phyloP scores from a whole-genome alignment of 2,888 invertebrate genomes.

The Phalangium opilio region DNA sequence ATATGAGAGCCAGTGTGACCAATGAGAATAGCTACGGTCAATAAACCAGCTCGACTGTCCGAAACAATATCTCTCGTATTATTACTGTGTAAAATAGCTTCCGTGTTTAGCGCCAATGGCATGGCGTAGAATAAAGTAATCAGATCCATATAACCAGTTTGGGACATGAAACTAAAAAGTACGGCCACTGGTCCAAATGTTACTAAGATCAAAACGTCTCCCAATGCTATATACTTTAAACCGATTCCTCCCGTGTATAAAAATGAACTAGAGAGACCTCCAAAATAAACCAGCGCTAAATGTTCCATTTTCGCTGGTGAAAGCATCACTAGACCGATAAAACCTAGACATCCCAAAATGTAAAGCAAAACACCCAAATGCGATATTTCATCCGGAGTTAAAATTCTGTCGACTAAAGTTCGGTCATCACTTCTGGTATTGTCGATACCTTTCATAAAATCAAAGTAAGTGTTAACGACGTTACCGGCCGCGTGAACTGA shows the following conservation, averaged over 20 bases:
- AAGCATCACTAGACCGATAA: constrained; percentile 54
- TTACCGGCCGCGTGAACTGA: constrained; percentile 93
- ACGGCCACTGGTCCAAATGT: constrained; percentile 90
- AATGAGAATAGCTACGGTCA: constrained; percentile 83
- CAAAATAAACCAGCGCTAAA: constrained; percentile 82
- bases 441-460: constrained; percentile 84
- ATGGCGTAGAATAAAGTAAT: constrained; percentile 82
- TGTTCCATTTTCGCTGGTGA: constrained; percentile 91
- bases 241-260: constrained; percentile 94
- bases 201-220: constrained; percentile 77
- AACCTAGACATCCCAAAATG: constrained; percentile 66
- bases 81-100: constrained; percentile 87
- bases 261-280: constrained; percentile 84
- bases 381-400: constrained; percentile 66
- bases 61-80: constrained; percentile 81
- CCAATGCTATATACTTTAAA: constrained; percentile 84
- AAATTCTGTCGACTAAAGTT: constrained; percentile 80
- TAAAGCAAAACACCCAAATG: constrained; percentile 78
- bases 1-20: constrained; percentile 82
- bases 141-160: constrained; percentile 75
- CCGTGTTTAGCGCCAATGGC: constrained; percentile 81
- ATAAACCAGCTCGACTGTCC: constrained; percentile 76
- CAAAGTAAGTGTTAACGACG: constrained; percentile 90
- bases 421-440: constrained; percentile 66
- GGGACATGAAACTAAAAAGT: constrained; percentile 79